Base-by-base conservation (phyloP, 2,888 invertebrate species). In the Anthophora plumipes region DNA sequence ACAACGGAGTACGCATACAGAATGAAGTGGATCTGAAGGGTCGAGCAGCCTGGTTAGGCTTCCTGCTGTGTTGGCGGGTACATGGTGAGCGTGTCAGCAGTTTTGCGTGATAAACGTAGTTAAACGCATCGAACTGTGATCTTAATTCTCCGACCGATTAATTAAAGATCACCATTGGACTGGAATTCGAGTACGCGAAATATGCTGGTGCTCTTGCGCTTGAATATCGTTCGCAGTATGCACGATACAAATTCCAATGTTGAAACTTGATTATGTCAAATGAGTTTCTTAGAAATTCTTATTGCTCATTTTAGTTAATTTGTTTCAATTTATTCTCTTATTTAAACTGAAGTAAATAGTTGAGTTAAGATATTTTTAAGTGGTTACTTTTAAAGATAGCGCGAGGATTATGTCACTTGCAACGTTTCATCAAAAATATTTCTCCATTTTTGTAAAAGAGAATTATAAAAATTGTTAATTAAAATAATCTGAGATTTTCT, bases 1-100 rank as follows among this genome's bases (percentile, higher is more conserved):
- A 80, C 83, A 79, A 85, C 77, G 70, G 72, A 73, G 64, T 69
- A 78, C 77, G 84, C 84, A 80, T 82, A 82, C 72, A 31, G 64
- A 83, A 82, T 83, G 70, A 83, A 83, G 83, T 78, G 74, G 82
- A 61, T 67, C 52, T 41, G 61, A 76, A 81, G 73, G 77, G 82
- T 59, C 50, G 70, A n/a, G 54, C 67, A 66, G 59, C 68, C 60
- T 50, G 66, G 73, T 55, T 82, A 63, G 82, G 77, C 77, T 82
- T 71, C 70, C 57, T 70, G 71, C 77, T 73, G 82, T 39, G 72
- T 31, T 50, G 67, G 71, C 72, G 69, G 75, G 46, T 59, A 46
- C 60, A 63, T 60, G 68, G 46, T 41, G 12, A 66, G 57, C 20
- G 72, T 81, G 84, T 81, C 84, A 84, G 84, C 84, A 84, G 67